These are phyloP conservation scores for Sebastes vulpes DNA, from an alignment of 2,797 vertebrate species.

Conservation along the genomic window DNA sequence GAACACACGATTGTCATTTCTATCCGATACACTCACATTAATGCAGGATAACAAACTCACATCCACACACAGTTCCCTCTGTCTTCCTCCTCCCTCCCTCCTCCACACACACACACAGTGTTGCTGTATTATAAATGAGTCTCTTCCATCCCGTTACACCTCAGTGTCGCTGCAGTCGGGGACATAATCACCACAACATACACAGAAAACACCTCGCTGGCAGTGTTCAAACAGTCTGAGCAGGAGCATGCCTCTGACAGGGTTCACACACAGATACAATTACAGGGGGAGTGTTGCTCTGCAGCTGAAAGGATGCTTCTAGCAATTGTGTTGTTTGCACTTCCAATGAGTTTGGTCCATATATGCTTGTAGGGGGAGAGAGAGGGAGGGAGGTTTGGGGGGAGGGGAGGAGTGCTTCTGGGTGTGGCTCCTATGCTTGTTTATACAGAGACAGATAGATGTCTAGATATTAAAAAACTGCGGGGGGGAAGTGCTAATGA, in stretches of 20 bases:
- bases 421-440: constrained; percentile 69
- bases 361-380: constrained; percentile 21
- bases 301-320: constrained; percentile 51
- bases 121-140: constrained; percentile 67
- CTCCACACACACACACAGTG: neutral
- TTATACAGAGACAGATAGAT: constrained; percentile 45
- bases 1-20: neutral
- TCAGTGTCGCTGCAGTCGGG: constrained; percentile 52
- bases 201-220: constrained; percentile 57
- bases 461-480: constrained; percentile 62
- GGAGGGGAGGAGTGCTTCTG: constrained; percentile 64
- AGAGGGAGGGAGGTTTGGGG: constrained; percentile 52
- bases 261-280: constrained; percentile 51
- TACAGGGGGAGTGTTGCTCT: constrained; percentile 35
- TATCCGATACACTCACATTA: constrained; percentile 25
- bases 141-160: constrained; percentile 64
- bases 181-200: constrained; percentile 62
- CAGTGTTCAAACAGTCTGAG: constrained; percentile 52
- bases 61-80: neutral
- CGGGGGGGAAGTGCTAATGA: constrained; percentile 58
- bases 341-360: constrained; percentile 58
- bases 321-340: constrained; percentile 65
- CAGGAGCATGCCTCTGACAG: constrained; percentile 44
- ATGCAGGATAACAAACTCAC: constrained; percentile 28
- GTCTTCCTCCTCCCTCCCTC: neutral